phyloP scores from a whole-genome alignment of 2,113 vertebrate genomes.

The Podarcis cretensis region DNA sequence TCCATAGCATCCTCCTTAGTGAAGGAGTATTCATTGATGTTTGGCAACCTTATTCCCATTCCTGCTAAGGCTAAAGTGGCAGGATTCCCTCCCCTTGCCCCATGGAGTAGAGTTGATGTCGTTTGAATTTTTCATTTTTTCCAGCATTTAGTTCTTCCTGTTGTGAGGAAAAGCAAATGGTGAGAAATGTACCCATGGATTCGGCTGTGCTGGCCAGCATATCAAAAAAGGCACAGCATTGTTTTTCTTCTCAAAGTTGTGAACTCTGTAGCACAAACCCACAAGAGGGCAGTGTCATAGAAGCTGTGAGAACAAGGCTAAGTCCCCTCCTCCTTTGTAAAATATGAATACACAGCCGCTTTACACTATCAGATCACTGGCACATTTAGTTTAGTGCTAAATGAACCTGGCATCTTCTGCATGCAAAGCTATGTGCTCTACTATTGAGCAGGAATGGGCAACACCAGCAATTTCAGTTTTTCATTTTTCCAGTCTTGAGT shows the following conservation, averaged over 20 bases:
- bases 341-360: not conserved
- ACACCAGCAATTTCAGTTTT: too few species aligned
- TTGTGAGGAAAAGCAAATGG: too few species aligned
- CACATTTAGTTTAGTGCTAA: not conserved
- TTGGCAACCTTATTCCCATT: not conserved
- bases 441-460: too few species aligned
- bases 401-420: not conserved
- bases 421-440: not conserved
- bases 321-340: too few species aligned
- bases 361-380: not conserved
- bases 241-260: not conserved
- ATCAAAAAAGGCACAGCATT: not conserved
- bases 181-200: not conserved
- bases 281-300: slow-evolving; percentile 2
- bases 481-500: too few species aligned
- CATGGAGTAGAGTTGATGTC: not conserved
- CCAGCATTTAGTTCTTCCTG: not conserved
- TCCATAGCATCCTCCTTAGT: not conserved
- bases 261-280: not conserved
- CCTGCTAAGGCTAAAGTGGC: too few species aligned
- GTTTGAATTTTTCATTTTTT: not conserved
- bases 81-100: too few species aligned
- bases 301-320: not conserved
- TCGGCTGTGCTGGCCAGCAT: not conserved
- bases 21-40: not conserved